A percentile compares a stretch with the other conserved stretches of the same genome.
Conservation (phyloP, 2,113 vertebrate genomes). For the Alethe castanea region DNA sequence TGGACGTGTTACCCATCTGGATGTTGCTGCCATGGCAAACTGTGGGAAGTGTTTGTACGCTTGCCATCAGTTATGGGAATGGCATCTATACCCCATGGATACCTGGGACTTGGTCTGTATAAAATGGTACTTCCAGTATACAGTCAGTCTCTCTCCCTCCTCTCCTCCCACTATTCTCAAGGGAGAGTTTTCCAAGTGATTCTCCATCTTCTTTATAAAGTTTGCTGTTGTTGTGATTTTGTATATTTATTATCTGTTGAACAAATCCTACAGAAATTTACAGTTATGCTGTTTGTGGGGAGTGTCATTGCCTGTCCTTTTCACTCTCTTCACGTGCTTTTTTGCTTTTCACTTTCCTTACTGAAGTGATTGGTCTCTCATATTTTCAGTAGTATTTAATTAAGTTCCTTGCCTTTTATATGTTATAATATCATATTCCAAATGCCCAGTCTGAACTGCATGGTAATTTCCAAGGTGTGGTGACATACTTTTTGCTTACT, state of each 20-base stretch:
- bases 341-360: neutral
- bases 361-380: neutral
- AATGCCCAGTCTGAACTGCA: neutral
- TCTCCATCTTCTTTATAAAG: neutral
- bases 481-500: neutral
- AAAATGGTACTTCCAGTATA: neutral
- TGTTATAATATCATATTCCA: neutral
- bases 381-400: neutral
- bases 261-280: neutral
- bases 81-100: neutral
- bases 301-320: neutral
- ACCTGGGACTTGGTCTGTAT: neutral
- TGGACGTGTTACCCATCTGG: neutral
- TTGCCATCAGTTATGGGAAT: neutral
- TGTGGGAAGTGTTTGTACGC: neutral
- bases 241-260: neutral
- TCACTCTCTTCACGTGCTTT: neutral
- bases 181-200: neutral
- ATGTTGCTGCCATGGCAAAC: neutral
- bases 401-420: neutral
- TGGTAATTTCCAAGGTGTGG: neutral
- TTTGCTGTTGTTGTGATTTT: neutral
- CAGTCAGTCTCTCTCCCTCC: neutral
- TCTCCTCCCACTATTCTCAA: neutral
- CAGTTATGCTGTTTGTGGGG: rapidly evolving